Percentiles rank a stretch among this genome's conserved stretches.
These are phyloP conservation scores for Columba livia DNA, from an alignment of 2,113 vertebrate genomes.

Conservation along the genomic window DNA sequence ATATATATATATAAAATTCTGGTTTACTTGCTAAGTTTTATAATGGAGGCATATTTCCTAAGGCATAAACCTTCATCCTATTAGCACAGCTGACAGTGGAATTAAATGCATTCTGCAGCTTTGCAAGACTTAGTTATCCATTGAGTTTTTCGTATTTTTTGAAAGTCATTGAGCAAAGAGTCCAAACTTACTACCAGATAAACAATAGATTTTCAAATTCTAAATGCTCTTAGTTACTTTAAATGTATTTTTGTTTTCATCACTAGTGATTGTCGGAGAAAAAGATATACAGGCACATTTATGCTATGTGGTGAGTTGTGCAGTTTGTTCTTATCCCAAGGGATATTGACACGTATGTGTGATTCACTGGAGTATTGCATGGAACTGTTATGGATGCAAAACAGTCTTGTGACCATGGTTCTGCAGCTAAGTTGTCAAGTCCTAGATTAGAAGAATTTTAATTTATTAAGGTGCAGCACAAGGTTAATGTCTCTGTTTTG, in stretches of 20 bases:
- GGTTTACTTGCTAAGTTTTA: conserved; percentile 9
- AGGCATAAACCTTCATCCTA: conserved; percentile 13
- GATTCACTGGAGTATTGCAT: neutral
- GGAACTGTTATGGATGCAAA: neutral
- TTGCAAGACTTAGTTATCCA: neutral
- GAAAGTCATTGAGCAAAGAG: neutral
- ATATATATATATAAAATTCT: neutral
- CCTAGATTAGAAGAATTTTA: neutral
- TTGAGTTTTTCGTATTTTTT: neutral
- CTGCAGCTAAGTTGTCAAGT: neutral
- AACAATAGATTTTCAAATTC: neutral
- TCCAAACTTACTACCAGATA: neutral
- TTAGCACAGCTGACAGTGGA: conserved; percentile 13
- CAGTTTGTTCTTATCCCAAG: neutral
- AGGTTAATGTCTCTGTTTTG: neutral
- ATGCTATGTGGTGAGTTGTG: neutral
- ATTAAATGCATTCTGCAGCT: neutral
- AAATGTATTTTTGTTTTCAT: neutral
- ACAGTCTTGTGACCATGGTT: neutral
- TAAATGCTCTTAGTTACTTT: neutral
- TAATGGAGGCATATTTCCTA: conserved; percentile 2
- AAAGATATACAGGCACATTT: neutral
- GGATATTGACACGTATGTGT: neutral
- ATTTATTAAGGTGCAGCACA: neutral
- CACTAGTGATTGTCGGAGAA: neutral